Conservation (phyloP, 2,888 invertebrate genomes). For the Octodonta nipae region DNA sequence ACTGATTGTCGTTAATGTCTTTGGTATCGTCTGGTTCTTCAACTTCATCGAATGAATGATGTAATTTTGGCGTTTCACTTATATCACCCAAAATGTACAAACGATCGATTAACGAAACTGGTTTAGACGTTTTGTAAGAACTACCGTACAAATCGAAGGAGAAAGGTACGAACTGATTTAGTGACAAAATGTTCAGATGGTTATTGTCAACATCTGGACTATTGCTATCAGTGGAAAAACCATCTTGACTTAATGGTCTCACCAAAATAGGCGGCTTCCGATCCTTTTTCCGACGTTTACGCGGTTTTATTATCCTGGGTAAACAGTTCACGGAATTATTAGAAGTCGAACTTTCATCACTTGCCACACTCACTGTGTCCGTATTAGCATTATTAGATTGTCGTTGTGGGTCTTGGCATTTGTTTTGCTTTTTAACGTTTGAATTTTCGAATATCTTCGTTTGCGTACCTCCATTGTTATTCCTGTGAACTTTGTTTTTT, state of each 20-base stretch:
- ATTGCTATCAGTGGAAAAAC: slow-evolving; percentile 27
- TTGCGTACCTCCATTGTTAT: too few relatives aligned
- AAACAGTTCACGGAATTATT: slow-evolving; percentile 59
- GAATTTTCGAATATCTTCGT: slow-evolving; percentile 18
- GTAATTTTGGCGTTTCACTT: slow-evolving; percentile 31
- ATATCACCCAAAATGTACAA: slow-evolving; percentile 15
- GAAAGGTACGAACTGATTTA: too few relatives aligned
- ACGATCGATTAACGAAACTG: slow-evolving; percentile 9
- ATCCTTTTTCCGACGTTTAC: slow-evolving; percentile 82
- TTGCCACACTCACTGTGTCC: slow-evolving; percentile 59
- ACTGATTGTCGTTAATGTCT: slow-evolving; percentile 31
- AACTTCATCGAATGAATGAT: slow-evolving; percentile 35
- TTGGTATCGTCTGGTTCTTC: slow-evolving; percentile 28
- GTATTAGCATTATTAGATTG: slow-evolving; percentile 23
- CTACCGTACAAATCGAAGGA: too few relatives aligned
- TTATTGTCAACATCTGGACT: slow-evolving; percentile 26
- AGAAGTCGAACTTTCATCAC: slow-evolving; percentile 58
- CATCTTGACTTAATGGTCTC: slow-evolving; percentile 25
- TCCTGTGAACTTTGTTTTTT: slow-evolving; percentile 26
- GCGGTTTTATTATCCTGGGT: slow-evolving; percentile 77
- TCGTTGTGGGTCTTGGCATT: too few relatives aligned
- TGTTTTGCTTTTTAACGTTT: slow-evolving; percentile 22
- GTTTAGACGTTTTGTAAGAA: slow-evolving; percentile 8
- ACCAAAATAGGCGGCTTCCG: slow-evolving; percentile 54
- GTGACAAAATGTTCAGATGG: too few relatives aligned